Conservation (phyloP, 1,140 invertebrate genomes). For the Cydia strobilella region DNA sequence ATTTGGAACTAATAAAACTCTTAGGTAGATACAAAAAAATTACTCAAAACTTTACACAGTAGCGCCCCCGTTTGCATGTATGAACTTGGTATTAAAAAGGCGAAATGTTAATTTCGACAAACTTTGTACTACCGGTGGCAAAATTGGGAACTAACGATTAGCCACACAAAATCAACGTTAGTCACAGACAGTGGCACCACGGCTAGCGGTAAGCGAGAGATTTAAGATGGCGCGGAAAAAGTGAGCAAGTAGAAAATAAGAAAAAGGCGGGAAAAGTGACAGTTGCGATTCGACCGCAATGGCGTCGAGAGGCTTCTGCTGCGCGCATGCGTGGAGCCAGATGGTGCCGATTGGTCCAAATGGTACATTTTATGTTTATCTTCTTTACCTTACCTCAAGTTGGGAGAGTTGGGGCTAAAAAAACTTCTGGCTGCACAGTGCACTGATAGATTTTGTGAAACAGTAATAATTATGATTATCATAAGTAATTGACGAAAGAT, state of each 20-base stretch:
- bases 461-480: neutral
- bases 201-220: neutral
- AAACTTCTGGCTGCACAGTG: too few relatives aligned
- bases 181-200: neutral
- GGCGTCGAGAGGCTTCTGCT: constrained; percentile 57
- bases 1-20: neutral
- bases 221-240: constrained; percentile 13
- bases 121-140: neutral
- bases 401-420: neutral
- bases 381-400: neutral
- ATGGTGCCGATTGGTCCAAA: constrained; percentile 55
- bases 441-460: neutral
- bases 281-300: constrained; percentile 67
- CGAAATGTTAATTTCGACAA: neutral
- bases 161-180: neutral
- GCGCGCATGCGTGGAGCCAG: constrained; percentile 57
- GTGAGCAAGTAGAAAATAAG: constrained; percentile 47
- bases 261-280: constrained; percentile 66
- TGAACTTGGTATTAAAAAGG: neutral
- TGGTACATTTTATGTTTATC: constrained; percentile 17
- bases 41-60: neutral
- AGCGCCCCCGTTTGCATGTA: neutral
- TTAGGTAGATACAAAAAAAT: neutral
- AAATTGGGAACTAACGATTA: neutral
- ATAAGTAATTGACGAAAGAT: too few relatives aligned